phyloP scores from a whole-genome alignment of 92 coral and sea anemone species.

The Actinostola sp. region DNA sequence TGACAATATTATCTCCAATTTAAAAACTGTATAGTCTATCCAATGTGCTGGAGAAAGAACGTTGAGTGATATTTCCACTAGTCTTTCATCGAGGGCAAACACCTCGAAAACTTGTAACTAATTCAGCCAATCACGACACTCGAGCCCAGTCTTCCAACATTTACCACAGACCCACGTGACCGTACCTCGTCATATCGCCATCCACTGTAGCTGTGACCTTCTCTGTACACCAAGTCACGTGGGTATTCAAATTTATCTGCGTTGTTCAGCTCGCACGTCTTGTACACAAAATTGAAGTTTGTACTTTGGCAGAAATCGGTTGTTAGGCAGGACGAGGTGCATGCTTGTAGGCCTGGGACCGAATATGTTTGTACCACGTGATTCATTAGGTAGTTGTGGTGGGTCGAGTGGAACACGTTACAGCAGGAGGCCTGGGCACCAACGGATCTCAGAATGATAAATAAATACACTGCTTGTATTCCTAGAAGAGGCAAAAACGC shows the following conservation, averaged over 20 bases:
- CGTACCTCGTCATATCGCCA: conserved; percentile 9
- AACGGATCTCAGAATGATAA: neutral
- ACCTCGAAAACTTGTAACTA: too few species aligned
- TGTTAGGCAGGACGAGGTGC: conserved; percentile 2
- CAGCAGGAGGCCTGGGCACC: conserved; percentile 13
- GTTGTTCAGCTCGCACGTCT: conserved; percentile 35
- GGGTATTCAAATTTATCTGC: conserved; percentile 27
- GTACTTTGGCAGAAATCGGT: conserved; percentile 13
- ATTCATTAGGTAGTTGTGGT: conserved; percentile 8
- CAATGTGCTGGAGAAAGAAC: too few species aligned
- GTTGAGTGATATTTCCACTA: too few species aligned
- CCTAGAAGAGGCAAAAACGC: too few species aligned
- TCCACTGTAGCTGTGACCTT: conserved; percentile 26
- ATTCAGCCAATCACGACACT: too few species aligned
- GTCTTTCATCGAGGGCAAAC: too few species aligned
- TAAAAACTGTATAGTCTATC: too few species aligned
- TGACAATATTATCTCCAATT: too few species aligned
- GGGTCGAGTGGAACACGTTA: conserved; percentile 9
- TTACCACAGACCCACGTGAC: too few species aligned
- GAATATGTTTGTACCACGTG: conserved; percentile 2
- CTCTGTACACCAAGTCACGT: conserved; percentile 1
- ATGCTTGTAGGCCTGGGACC: conserved; percentile 8
- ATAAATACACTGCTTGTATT: neutral
- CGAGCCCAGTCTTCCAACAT: too few species aligned
- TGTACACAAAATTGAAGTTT: conserved; percentile 4